Base-by-base conservation (phyloP, 2,888 invertebrate genomes). In the Rapana venosa region DNA sequence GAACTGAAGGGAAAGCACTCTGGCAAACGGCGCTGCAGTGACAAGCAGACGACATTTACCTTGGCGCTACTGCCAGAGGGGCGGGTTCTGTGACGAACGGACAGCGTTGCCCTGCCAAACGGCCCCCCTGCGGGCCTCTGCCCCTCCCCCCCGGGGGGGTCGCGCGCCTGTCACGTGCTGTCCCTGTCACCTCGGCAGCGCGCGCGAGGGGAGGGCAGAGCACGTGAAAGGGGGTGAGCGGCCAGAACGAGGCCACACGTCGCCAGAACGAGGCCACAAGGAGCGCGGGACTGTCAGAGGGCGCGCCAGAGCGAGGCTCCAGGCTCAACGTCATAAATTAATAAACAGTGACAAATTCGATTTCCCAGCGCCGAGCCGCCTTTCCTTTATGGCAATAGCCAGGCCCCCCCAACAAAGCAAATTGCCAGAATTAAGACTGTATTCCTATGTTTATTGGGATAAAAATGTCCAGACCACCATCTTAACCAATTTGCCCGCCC, bases 351-450 rank as follows among this genome's bases (percentile, higher is more conserved):
- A 88, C 88, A 88, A 88, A 88, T 88, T 88, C 66, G 66, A 88
- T 88, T 88, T 88, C 88, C 61, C 81, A 56, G 32, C 88, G 81
- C 88, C 83, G 66, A 47, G 20, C 61, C 88, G 35, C 83, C 81
- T 81, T 83, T 88, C 88, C 81, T 83, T 66, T 66, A 61, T 83
- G 88, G 81, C 66, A 66, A 81, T 88, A 83, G 66, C 83, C 83
- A 70, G 58, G 81, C 66, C 83, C 83, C 83, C 47, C 83, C 83
- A 88, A 91, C 87, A 91, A 89, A 91, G 89, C 88, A 85, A 90
- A 86, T 90, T 90, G 66, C 83, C 79, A 61, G 61, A 91, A 90
- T 89, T 88, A 90, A 88, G 87, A 90, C 85, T 87, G 85, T 88
- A 87, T 85, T 90, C 88, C 88, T 88, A 83, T 88, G 81, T 88